Percentiles rank a stretch among this genome's conserved stretches.
These are phyloP conservation scores for Octodon degus DNA, from an alignment of 2,113 vertebrate species.

Conservation along the genomic window DNA sequence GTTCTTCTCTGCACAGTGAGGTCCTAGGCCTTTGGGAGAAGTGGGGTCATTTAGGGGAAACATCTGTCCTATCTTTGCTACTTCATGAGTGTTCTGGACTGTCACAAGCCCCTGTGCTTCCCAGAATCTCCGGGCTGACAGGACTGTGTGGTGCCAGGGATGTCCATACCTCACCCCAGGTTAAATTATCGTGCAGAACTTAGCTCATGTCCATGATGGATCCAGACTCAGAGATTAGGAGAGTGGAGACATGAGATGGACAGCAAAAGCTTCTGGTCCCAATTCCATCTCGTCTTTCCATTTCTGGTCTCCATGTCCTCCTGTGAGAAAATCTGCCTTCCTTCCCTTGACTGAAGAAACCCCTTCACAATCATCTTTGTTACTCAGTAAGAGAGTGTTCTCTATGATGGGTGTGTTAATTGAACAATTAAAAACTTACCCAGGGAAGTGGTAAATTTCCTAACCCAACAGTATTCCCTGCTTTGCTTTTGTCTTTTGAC, in stretches of 20 bases:
- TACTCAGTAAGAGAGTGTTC: background rate
- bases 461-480: background rate
- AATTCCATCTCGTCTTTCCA: background rate
- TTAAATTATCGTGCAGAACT: background rate
- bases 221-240: background rate
- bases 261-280: background rate
- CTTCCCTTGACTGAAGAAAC: background rate
- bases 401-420: background rate
- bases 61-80: background rate
- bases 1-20: background rate
- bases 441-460: background rate
- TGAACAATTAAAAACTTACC: background rate
- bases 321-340: background rate
- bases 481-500: background rate
- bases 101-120: background rate
- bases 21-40: background rate
- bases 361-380: background rate
- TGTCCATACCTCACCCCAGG: accelerated
- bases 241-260: background rate
- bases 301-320: background rate
- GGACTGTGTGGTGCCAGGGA: background rate
- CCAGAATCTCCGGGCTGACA: background rate
- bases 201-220: background rate
- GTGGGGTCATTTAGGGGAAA: background rate
- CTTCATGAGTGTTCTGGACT: background rate